Evolutionary conservation across 1,140 invertebrate species (phyloP), one percentile per base, ranked within the genome.

Genomic region (Neodiprion virginianus): DNA sequence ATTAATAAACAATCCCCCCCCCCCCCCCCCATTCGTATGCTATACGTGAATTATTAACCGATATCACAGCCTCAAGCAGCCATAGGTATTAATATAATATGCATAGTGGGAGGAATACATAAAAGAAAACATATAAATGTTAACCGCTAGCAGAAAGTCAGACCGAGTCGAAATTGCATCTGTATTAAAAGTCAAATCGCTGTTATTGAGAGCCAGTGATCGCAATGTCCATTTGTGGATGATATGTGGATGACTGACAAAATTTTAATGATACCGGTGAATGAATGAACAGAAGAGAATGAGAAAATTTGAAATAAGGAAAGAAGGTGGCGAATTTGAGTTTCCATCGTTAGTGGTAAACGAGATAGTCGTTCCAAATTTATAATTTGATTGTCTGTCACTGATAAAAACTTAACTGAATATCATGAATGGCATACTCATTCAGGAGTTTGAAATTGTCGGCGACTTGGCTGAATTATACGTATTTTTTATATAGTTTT

Each of bases 1-100:
- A 86, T 86, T 85, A 86, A 85, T 86, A 84, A 85, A 86, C 17
- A 21, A 21, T 0, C 17, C 17, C 17, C 17, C 17, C 17, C 17
- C 17, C 85, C 81, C 79, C 76, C 72, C 75, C 17, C 17, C 17
- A 21, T 21, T 21, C 17, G 17, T 21, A 21, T 21, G 17, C 0
- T 21, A 21, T 21, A 21, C 17, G 17, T 21, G 17, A 21, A 21
- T 21, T 21, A 21, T 21, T 80, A 79, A 82, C 80, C 79, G 76
- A 50, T 75, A 75, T 72, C 70, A 49, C 75, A 28, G 70, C 68
- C 48, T 49, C 74, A 74, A 80, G 69, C 47, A 73, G 53, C 53
- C 17, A 21, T 21, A 21, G 17, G 17, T 21, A 21, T 21, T 21
- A 21, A 21, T 21, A 21, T 21, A 0, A n/a, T 61, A 11, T 61